These are phyloP conservation scores for Crocuta crocuta DNA, from an alignment of 2,113 vertebrate genomes.

Conservation along the genomic window DNA sequence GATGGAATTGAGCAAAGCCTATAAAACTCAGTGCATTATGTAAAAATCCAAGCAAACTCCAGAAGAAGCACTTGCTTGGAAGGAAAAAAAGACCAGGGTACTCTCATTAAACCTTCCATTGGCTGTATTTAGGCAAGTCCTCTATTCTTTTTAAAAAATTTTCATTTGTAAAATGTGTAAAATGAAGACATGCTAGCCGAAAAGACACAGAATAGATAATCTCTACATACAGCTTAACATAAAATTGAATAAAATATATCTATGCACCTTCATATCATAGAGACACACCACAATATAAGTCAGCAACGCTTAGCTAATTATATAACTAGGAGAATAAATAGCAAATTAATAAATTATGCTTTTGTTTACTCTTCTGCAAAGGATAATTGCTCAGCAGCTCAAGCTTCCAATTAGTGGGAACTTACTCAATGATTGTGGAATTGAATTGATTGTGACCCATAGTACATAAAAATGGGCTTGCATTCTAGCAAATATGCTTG, in stretches of 20 bases:
- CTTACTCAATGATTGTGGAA: slow-evolving; percentile 48
- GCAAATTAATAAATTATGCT: slow-evolving; percentile 64
- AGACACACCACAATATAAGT: background rate
- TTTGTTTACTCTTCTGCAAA: slow-evolving; percentile 52
- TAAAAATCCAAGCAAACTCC: background rate
- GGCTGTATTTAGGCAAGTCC: background rate
- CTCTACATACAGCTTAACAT: background rate
- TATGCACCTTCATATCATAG: background rate
- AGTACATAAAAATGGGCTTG: slow-evolving; percentile 48
- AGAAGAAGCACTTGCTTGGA: background rate
- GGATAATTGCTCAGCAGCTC: slow-evolving; percentile 58
- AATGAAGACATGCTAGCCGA: slow-evolving; percentile 17
- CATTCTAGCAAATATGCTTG: slow-evolving; percentile 16
- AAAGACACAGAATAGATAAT: slow-evolving; percentile 1
- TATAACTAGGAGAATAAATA: slow-evolving; percentile 47
- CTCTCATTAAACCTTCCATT: slow-evolving; percentile 14
- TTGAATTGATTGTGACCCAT: slow-evolving; percentile 56
- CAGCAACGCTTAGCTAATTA: slow-evolving; percentile 41
- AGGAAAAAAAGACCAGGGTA: background rate
- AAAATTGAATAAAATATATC: slow-evolving; percentile 33
- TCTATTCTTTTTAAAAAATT: slow-evolving; percentile 1
- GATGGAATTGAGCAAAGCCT: slow-evolving; percentile 10
- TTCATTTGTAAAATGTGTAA: slow-evolving; percentile 35
- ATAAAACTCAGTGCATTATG: background rate
- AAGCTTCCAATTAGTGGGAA: slow-evolving; percentile 57